Conservation (phyloP, 2,888 invertebrate species). For the Balanococcus diminutus region DNA sequence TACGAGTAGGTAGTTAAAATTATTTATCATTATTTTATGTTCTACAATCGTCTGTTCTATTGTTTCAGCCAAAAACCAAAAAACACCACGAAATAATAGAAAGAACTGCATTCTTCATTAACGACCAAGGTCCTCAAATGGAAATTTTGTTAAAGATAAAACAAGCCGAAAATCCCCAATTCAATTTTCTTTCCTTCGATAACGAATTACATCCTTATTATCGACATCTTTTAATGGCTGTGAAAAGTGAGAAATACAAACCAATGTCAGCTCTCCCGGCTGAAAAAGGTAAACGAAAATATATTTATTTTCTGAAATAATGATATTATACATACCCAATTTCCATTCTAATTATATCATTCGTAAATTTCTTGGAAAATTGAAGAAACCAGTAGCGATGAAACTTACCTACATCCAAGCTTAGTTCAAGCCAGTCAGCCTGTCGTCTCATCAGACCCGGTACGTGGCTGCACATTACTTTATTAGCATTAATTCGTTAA, state of each 20-base stretch:
- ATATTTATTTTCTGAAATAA: neutral
- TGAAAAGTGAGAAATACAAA: conserved; percentile 72
- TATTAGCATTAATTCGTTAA: conserved; percentile 11
- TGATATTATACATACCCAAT: too few relatives aligned
- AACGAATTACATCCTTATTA: conserved; percentile 87
- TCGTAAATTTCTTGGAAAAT: neutral
- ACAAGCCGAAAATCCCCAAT: conserved; percentile 90
- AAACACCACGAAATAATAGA: conserved; percentile 94
- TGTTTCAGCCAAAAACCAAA: conserved; percentile 77
- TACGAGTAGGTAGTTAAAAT: conserved; percentile 66
- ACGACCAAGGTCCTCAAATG: conserved; percentile 94
- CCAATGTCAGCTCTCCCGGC: neutral
- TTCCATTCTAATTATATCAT: too few relatives aligned
- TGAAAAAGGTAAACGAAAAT: conserved; percentile 29
- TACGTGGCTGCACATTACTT: conserved; percentile 63
- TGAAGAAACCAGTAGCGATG: conserved; percentile 60
- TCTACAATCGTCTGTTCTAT: neutral
- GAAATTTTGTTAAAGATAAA: conserved; percentile 98
- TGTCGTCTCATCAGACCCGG: conserved; percentile 67
- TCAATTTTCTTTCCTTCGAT: conserved; percentile 89
- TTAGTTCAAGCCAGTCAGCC: conserved; percentile 68
- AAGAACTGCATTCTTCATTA: conserved; percentile 88
- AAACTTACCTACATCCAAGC: conserved; percentile 85
- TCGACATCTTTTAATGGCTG: conserved; percentile 73
- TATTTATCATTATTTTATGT: too few relatives aligned